Evolutionary conservation across 2,888 invertebrate genomes (phyloP).

Genomic region (Sipha maydis): DNA sequence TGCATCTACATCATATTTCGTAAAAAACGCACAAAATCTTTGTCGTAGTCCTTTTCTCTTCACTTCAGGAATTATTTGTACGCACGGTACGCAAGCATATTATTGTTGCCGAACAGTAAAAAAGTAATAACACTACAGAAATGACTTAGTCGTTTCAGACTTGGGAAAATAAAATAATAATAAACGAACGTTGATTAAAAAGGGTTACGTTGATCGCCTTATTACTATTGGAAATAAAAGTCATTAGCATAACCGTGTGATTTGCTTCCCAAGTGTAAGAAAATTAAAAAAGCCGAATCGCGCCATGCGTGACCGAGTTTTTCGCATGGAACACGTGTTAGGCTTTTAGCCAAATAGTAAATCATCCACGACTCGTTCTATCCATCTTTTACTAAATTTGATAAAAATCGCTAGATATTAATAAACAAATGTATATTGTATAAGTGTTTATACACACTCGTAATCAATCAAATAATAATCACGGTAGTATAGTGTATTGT

Average conservation of each 20-base stretch:
- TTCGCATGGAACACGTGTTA: slow-evolving; percentile 10
- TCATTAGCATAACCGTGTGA: neutral
- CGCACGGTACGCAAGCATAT: no score
- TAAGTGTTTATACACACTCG: neutral
- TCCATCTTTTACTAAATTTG: neutral
- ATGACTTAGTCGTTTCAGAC: no score
- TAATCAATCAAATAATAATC: no score
- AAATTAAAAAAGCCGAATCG: neutral
- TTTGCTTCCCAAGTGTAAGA: neutral
- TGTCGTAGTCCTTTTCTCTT: neutral
- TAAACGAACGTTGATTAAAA: neutral
- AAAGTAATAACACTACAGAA: neutral
- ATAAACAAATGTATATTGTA: neutral
- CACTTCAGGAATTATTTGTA: neutral
- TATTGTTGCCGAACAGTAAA: neutral
- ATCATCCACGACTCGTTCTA: neutral
- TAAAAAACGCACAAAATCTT: neutral
- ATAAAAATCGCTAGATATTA: neutral
- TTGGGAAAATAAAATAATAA: no score
- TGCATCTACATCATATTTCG: neutral
- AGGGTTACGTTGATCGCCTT: neutral
- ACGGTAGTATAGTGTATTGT: neutral
- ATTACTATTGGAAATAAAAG: neutral
- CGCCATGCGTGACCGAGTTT: no score
- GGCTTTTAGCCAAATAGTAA: slow-evolving; percentile 32